Conservation (phyloP, 1,140 invertebrate species). For the Hycleus cichorii region DNA sequence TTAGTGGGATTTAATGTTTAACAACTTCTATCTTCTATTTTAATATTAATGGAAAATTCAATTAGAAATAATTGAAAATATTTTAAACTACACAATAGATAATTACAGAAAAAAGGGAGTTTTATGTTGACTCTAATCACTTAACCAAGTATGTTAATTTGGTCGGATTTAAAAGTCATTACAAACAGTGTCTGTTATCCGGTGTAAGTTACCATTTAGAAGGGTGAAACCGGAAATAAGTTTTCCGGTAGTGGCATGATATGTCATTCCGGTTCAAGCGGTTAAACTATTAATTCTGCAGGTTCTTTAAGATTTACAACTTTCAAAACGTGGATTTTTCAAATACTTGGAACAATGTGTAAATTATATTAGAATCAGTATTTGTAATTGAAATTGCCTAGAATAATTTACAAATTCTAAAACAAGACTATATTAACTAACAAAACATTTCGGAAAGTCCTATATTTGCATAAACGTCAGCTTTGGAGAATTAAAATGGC, state of each 20-base stretch:
- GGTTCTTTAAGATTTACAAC: too few relatives aligned
- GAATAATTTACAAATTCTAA: slow-evolving; percentile 16
- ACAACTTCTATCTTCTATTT: too few relatives aligned
- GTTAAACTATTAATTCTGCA: slow-evolving; percentile 8
- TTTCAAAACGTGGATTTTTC: too few relatives aligned
- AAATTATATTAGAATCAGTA: slow-evolving; percentile 3
- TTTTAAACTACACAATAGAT: too few relatives aligned
- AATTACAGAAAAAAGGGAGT: too few relatives aligned
- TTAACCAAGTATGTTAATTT: slow-evolving; percentile 21
- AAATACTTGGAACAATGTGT: too few relatives aligned
- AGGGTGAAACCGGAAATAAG: slow-evolving; percentile 17
- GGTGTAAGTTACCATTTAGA: slow-evolving; percentile 13
- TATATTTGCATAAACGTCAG: slow-evolving; percentile 13
- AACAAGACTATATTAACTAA: slow-evolving; percentile 12
- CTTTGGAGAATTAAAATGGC: slow-evolving; percentile 15
- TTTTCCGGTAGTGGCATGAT: slow-evolving; percentile 18
- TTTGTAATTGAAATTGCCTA: slow-evolving; percentile 14
- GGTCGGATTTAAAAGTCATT: slow-evolving; percentile 19
- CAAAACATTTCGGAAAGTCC: slow-evolving; percentile 13
- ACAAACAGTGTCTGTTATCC: slow-evolving; percentile 13
- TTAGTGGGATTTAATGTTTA: too few relatives aligned
- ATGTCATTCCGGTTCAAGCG: slow-evolving; percentile 18
- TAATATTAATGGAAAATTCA: too few relatives aligned
- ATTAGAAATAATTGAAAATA: too few relatives aligned
- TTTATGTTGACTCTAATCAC: slow-evolving; percentile 1